Percentiles rank a stretch among this genome's conserved stretches.
These are phyloP conservation scores for Drosophila atroscutellata DNA, from an alignment of 2,888 invertebrate species.

Conservation along the genomic window DNA sequence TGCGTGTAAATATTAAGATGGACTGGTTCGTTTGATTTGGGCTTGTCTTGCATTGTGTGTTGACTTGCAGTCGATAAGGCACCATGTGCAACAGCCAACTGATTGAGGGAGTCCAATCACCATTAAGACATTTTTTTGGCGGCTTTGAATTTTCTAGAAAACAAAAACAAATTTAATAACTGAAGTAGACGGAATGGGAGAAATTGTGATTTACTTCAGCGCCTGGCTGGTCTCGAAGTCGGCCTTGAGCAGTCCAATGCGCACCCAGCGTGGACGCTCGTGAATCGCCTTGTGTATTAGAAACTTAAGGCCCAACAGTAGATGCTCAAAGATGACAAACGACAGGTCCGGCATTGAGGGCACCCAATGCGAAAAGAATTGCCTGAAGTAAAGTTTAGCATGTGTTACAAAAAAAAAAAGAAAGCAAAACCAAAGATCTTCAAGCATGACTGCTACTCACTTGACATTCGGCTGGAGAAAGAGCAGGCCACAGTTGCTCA, in stretches of 20 bases:
- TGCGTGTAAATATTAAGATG: constrained; percentile 47
- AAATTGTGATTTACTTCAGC: constrained; percentile 81
- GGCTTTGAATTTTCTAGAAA: constrained; percentile 79
- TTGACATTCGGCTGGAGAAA: constrained; percentile 89
- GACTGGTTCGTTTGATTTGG: constrained; percentile 36
- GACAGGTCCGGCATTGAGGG: constrained; percentile 83
- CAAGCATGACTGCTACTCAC: constrained; percentile 49
- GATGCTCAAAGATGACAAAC: constrained; percentile 90
- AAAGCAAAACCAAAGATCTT: background rate
- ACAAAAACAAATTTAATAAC: background rate
- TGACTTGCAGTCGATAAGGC: constrained; percentile 1
- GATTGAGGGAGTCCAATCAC: background rate
- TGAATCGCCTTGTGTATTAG: constrained; percentile 89
- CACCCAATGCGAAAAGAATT: constrained; percentile 79
- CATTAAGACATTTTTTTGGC: constrained; percentile 72
- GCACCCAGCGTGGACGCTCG: constrained; percentile 89
- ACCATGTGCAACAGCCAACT: constrained; percentile 1
- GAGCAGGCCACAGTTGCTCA: constrained; percentile 91
- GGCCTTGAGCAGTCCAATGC: constrained; percentile 87
- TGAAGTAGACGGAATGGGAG: too few species aligned
- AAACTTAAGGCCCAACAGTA: constrained; percentile 88
- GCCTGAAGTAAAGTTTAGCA: constrained; percentile 59
- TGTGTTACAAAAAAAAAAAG: background rate
- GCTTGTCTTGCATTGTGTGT: constrained; percentile 11
- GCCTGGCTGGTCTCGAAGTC: constrained; percentile 88